These are phyloP conservation scores for Tachypleus tridentatus DNA, from an alignment of 1,140 invertebrate species.

Conservation along the genomic window DNA sequence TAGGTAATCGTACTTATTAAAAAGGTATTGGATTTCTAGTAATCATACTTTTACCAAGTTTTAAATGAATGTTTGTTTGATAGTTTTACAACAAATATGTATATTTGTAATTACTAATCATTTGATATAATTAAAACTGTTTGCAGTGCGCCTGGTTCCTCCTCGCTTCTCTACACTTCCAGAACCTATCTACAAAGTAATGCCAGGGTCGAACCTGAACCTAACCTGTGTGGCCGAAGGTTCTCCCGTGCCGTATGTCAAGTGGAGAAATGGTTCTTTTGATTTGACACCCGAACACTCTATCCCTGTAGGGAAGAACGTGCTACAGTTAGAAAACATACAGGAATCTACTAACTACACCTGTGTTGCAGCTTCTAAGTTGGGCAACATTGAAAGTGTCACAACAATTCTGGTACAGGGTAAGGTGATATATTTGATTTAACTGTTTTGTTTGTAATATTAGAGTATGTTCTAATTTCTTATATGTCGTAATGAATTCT, in stretches of 20 bases:
- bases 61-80: too few relatives aligned
- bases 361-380: constrained; percentile 84
- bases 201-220: constrained; percentile 76
- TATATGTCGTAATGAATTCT: too few relatives aligned
- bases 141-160: constrained; percentile 76
- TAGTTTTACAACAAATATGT: too few relatives aligned
- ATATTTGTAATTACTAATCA: too few relatives aligned
- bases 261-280: constrained; percentile 78
- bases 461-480: too few relatives aligned
- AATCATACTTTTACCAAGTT: too few relatives aligned
- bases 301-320: constrained; percentile 50
- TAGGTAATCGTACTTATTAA: too few relatives aligned
- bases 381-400: constrained; percentile 76
- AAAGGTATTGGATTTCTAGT: too few relatives aligned
- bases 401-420: constrained; percentile 89
- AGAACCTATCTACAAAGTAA: constrained; percentile 66
- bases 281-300: constrained; percentile 55
- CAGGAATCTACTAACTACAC: constrained; percentile 86
- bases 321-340: constrained; percentile 71
- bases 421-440: constrained; percentile 41
- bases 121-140: constrained; percentile 6
- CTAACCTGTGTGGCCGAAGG: constrained; percentile 93
- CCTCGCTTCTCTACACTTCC: constrained; percentile 90
- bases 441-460: too few relatives aligned
- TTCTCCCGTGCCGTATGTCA: constrained; percentile 93